phyloP scores from a whole-genome alignment of 1,140 invertebrate genomes.

The Akabosia matsudoensis region DNA sequence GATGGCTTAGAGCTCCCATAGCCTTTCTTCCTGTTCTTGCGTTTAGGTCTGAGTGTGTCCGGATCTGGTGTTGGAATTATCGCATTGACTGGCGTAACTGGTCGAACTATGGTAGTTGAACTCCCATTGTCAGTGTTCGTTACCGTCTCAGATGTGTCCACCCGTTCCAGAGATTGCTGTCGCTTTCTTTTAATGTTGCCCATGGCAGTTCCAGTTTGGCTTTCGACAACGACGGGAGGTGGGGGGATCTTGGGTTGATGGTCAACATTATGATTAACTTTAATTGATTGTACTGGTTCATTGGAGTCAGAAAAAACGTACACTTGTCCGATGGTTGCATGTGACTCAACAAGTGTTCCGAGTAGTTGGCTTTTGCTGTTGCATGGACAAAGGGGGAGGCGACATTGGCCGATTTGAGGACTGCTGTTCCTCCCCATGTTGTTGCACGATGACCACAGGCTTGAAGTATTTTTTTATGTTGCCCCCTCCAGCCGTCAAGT shows the following conservation, averaged over 20 bases:
- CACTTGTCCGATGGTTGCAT: slow-evolving; percentile 6
- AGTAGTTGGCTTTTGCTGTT: slow-evolving; percentile 1
- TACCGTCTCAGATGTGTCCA: not conserved
- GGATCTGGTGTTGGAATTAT: not conserved
- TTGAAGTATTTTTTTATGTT: slow-evolving; percentile 25
- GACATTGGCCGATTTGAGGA: not conserved
- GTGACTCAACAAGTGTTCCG: slow-evolving; percentile 3
- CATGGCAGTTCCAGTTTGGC: too few species aligned
- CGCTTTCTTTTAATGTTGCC: not conserved
- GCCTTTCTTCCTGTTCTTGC: not conserved
- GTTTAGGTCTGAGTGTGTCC: not conserved
- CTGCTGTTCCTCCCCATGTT: not conserved
- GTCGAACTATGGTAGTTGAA: not conserved
- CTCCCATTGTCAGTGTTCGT: not conserved
- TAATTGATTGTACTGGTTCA: not conserved
- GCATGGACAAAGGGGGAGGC: not conserved
- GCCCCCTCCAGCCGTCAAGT: not conserved
- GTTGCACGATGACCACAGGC: slow-evolving; percentile 12
- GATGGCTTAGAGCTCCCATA: not conserved
- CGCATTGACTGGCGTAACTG: not conserved
- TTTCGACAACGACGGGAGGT: not conserved
- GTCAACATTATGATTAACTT: not conserved
- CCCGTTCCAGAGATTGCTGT: not conserved
- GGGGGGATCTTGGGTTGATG: not conserved
- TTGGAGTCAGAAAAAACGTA: not conserved